These are phyloP conservation scores for Eupithecia dodoneata DNA, from an alignment of 2,888 invertebrate species.

Conservation along the genomic window DNA sequence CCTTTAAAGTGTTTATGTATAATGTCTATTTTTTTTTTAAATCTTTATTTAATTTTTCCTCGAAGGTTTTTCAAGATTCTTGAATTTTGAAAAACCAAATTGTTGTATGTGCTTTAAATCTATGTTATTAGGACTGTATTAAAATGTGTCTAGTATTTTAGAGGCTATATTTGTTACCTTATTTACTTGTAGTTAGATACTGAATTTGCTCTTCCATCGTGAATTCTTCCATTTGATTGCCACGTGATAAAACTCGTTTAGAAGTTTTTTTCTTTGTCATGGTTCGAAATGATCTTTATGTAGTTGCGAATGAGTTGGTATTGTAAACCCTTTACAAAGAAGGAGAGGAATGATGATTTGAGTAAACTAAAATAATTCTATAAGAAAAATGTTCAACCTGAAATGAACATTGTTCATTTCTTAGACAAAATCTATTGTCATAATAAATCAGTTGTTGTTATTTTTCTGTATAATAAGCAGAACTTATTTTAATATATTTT, in stretches of 20 bases:
- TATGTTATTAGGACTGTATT: neutral
- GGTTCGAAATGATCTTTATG: neutral
- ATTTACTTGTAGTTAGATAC: neutral
- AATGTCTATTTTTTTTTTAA: no score
- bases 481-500: neutral
- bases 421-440: neutral
- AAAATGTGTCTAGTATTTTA: neutral
- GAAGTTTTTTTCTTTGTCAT: neutral
- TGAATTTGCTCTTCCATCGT: constrained; percentile 51
- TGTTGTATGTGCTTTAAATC: neutral
- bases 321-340: neutral
- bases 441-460: neutral
- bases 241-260: constrained; percentile 48
- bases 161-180: neutral
- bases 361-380: neutral
- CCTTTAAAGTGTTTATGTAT: neutral
- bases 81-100: neutral
- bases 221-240: constrained; percentile 79
- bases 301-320: neutral
- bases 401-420: neutral
- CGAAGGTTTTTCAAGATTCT: neutral
- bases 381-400: neutral
- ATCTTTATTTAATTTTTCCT: no score
- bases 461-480: neutral
- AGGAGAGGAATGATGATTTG: neutral